phyloP scores from a whole-genome alignment of 2,113 vertebrate species.

The Mandrillus leucophaeus region DNA sequence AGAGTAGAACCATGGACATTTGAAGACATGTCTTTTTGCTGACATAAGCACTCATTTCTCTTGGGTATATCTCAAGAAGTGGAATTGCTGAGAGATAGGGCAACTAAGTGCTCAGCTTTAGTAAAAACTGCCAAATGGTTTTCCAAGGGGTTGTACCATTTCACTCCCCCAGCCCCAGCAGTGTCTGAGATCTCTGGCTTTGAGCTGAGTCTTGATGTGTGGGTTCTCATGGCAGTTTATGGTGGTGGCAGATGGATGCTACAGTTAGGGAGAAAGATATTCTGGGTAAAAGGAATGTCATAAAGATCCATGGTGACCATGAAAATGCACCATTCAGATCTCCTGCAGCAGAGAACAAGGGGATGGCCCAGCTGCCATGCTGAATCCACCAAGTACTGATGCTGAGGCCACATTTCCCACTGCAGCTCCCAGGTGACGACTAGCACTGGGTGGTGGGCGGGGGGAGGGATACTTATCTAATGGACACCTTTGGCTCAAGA shows the following conservation, averaged over 20 bases:
- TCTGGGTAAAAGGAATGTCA: neutral
- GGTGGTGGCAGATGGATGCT: neutral
- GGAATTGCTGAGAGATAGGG: neutral
- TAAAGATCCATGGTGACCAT: fast-evolving
- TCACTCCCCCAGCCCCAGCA: fast-evolving
- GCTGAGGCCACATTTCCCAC: neutral
- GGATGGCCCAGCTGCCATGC: neutral
- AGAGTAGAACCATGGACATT: neutral
- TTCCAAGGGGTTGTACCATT: neutral
- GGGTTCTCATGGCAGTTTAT: neutral
- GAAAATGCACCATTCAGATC: neutral
- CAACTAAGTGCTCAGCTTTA: neutral
- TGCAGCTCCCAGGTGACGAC: neutral
- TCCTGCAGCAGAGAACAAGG: neutral
- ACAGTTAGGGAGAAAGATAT: neutral
- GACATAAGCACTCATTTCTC: neutral
- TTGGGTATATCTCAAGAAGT: neutral
- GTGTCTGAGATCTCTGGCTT: neutral
- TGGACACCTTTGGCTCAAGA: neutral
- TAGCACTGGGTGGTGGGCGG: neutral
- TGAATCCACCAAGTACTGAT: neutral
- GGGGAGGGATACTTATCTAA: neutral
- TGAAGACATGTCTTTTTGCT: neutral
- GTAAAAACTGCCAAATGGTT: neutral
- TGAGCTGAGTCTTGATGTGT: neutral